Percentiles rank a stretch among this genome's conserved stretches.
phyloP scores from a whole-genome alignment of 2,888 invertebrate species.

The Scaptomyza parva region DNA sequence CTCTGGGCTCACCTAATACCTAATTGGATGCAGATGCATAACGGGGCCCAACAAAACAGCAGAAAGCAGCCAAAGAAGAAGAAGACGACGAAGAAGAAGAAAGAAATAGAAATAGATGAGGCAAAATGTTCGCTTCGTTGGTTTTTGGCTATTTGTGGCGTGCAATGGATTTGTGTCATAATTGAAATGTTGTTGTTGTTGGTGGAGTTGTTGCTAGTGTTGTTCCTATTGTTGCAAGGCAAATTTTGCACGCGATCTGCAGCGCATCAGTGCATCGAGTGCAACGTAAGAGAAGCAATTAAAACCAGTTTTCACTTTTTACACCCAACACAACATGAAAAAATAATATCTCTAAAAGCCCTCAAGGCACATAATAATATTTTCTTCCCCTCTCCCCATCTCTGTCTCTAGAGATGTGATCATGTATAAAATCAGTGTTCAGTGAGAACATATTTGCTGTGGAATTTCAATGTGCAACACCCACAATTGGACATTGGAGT shows the following conservation, averaged over 20 bases:
- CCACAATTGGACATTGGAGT: slow-evolving; percentile 53
- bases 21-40: slow-evolving; percentile 80
- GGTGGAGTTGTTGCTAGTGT: slow-evolving; percentile 4
- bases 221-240: slow-evolving; percentile 5
- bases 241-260: slow-evolving; percentile 63
- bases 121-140: slow-evolving; percentile 61
- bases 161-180: slow-evolving; percentile 78
- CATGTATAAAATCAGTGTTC: slow-evolving; percentile 9
- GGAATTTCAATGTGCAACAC: slow-evolving; percentile 52
- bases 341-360: slow-evolving; percentile 6
- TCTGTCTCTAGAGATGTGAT: slow-evolving; percentile 36
- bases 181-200: slow-evolving; percentile 62
- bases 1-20: slow-evolving; percentile 43
- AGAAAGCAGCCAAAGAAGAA: slow-evolving; percentile 10
- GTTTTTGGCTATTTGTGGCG: slow-evolving; percentile 62
- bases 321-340: slow-evolving; percentile 22
- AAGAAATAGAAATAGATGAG: slow-evolving; percentile 21
- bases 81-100: too few species aligned
- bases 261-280: slow-evolving; percentile 49
- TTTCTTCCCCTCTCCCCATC: slow-evolving; percentile 23
- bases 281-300: slow-evolving; percentile 52
- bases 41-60: slow-evolving; percentile 36
- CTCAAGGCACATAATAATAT: slow-evolving; percentile 27
- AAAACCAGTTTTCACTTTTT: slow-evolving; percentile 77
- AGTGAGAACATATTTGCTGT: slow-evolving; percentile 40